Evolutionary conservation across 2,888 invertebrate genomes (phyloP), one percentile per base, ranked within the genome.

Genomic region (Chirona hameri): DNA sequence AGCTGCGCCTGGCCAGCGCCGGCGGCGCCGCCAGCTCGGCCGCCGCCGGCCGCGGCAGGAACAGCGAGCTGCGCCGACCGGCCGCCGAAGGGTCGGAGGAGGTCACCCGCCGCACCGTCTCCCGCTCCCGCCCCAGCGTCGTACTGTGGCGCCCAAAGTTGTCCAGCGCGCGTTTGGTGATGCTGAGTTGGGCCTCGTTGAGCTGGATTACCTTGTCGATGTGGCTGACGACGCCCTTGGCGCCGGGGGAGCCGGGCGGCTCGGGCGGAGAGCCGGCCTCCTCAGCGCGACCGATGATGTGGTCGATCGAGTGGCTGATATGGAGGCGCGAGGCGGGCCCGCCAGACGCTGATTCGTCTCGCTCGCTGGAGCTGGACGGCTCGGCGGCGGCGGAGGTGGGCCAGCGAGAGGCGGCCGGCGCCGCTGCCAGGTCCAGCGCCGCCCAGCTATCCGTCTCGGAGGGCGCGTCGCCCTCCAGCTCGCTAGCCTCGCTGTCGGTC

Each of bases 171-270:
- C 79, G 79, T 27, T 52, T 46, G 27, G 79, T 52, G 79, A 79
- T 52, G 79, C 79, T 79, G 14, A 79, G 52, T 52, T 79, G 79
- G 48, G 52, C 52, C 52, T 79, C 79, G 79, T 79, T 79, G 27
- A 79, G 79, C 79, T 79, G 48, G 27, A 79, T 79, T 52, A 79
- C 79, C 52, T 79, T 79, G 52, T 79, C 79, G 79, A 79, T 79
- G 79, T 79, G 79, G 18, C 29, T 46, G 52, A 79, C 79, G 9
- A 79, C 52, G 7, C 76, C 76, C 76, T 76, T 76, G 76, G 31
- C 76, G 76, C 29, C 29, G 76, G 76, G 76, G 21, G 76, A 76
- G 76, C 76, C 39, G 48, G 79, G 79, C 27, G 15, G n/a, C 4
- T 79, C 52, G 9, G 48, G 79, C 48, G 48, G 79, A 27, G 52